Base-by-base conservation (phyloP, 1,140 invertebrate genomes). In the Brachionus koreanus region DNA sequence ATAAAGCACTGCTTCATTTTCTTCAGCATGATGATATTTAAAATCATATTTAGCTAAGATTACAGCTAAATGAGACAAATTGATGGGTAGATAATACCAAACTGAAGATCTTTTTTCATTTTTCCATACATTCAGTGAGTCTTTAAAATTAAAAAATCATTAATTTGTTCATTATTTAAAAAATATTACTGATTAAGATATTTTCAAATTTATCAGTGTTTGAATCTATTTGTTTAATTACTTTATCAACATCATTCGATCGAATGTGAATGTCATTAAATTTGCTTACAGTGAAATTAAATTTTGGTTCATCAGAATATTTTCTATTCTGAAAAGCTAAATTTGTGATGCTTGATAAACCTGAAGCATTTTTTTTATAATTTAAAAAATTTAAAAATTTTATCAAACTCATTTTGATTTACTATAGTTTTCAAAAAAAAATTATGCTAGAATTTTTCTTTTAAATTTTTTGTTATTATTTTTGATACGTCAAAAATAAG, bases 21-120 rank as follows among this genome's bases (percentile, higher is more conserved):
- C 89, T 84, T 92, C 92, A 0, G 94, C 93, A 89, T 96, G 93
- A 88, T 97, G 95, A 85, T 92, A 96, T 77, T 91, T 91, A 86
- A 96, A 97, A 23, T 93, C 93, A 85, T 92, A 90, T 90, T 93
- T 83, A 5, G 84, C 85, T 19, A 74, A 49, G 13, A 74, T 46
- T 3, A 74, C 69, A 25, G 19, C 39, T 74, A 74, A 74, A 74
- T 74, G 43, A 12, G 69, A 46, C 23, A 74, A n/a, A 19, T 74
- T 29, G 5, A 74, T 46, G 29, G 69, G 69, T 19, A 74, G 12
- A 39, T 74, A 74, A 49, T 74, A 74, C 69, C 69, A 74, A 13
- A 74, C 23, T 46, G 69, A 74, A 3, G 69, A 42, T 74, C 39
- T 46, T 46, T 74, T 74, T 29, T 74, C 16, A 25, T 9, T 25